phyloP scores from a whole-genome alignment of 2,888 invertebrate genomes.

The Sarcophaga rosellei region DNA sequence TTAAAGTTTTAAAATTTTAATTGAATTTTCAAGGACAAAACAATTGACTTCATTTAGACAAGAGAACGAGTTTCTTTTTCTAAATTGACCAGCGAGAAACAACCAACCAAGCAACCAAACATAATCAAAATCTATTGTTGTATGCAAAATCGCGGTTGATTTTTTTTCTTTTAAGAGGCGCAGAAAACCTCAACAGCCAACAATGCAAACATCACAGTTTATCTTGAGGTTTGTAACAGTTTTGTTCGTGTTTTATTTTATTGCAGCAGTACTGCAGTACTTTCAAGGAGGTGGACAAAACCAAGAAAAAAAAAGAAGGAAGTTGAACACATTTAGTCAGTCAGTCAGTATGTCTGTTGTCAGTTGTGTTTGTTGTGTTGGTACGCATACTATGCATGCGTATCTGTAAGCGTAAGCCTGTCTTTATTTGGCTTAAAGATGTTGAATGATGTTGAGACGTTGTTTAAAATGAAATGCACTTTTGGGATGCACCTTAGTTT shows the following conservation, averaged over 20 bases:
- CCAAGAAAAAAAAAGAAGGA: background rate
- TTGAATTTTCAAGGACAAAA: no score
- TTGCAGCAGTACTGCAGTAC: slow-evolving; percentile 27
- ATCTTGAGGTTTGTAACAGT: slow-evolving; percentile 53
- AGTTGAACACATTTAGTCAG: slow-evolving; percentile 22
- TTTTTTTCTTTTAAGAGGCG: background rate
- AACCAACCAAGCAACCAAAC: background rate
- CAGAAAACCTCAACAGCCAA: background rate
- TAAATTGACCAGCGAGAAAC: no score
- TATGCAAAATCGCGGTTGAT: background rate
- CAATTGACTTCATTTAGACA: no score
- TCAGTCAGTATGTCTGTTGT: slow-evolving; percentile 44
- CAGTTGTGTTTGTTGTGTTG: slow-evolving; percentile 13
- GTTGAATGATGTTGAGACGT: slow-evolving; percentile 24
- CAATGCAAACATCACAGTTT: background rate
- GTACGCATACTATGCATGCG: background rate
- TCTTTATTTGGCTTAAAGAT: slow-evolving; percentile 24
- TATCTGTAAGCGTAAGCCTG: background rate
- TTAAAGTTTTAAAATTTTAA: no score
- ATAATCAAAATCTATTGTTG: background rate
- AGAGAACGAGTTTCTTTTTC: no score
- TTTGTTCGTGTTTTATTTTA: slow-evolving; percentile 29
- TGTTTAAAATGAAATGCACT: slow-evolving; percentile 56
- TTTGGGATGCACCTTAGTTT: slow-evolving; percentile 61
- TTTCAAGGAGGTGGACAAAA: slow-evolving; percentile 22